phyloP scores from a whole-genome alignment of 53 echinoderm and acorn worm genomes.

The Hippasteria phrygiana region DNA sequence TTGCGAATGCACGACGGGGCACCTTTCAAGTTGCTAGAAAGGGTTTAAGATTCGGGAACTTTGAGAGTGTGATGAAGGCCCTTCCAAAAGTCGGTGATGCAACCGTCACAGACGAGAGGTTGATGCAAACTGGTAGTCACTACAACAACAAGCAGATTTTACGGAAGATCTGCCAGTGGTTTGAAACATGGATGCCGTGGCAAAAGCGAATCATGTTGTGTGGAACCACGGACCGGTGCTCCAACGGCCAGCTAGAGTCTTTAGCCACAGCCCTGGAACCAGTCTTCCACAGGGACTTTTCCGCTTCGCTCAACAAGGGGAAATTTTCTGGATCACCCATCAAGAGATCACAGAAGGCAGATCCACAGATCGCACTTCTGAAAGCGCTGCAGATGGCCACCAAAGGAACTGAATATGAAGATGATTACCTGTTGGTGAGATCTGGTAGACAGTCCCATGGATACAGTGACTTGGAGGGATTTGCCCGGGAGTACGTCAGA shows the following conservation, averaged over 20 bases:
- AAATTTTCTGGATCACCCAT: conserved; percentile 60
- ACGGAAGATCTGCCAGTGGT: conserved; percentile 87
- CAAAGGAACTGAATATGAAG: conserved; percentile 57
- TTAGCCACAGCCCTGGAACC: conserved; percentile 95
- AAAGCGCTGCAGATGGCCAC: conserved; percentile 68
- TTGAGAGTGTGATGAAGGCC: conserved; percentile 51
- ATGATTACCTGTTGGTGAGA: conserved; percentile 36
- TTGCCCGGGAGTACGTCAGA: conserved; percentile 60
- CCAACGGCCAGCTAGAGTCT: conserved; percentile 85
- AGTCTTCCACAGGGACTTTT: conserved; percentile 94
- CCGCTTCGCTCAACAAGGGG: conserved; percentile 68
- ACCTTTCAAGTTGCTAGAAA: conserved; percentile 28
- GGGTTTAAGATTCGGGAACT: conserved; percentile 72
- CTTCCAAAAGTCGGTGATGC: conserved; percentile 71
- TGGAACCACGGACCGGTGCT: conserved; percentile 87
- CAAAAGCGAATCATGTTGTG: conserved; percentile 89
- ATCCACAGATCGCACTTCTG: conserved; percentile 32
- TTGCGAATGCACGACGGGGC: conserved; percentile 10
- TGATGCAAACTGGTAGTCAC: conserved; percentile 49
- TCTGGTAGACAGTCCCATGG: background rate
- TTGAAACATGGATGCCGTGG: conserved; percentile 97
- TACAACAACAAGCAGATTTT: conserved; percentile 84
- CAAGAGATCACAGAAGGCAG: conserved; percentile 7
- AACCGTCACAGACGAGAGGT: background rate
- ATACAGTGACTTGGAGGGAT: conserved; percentile 38